Base-by-base conservation (phyloP, 2,113 vertebrate species). In the Cnemophilus loriae region DNA sequence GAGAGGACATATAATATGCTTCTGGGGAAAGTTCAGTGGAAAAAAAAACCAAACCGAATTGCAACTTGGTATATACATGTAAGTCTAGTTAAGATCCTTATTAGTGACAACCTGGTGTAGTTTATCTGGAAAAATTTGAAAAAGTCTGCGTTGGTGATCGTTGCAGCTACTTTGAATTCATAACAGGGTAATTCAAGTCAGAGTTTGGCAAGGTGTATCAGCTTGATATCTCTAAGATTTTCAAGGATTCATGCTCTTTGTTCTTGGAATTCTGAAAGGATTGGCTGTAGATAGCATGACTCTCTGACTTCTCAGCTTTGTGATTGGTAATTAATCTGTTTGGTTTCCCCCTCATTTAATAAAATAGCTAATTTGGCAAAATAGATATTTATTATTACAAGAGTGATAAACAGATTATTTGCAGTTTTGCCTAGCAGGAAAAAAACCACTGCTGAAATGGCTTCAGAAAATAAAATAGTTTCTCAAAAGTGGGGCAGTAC, bases 231-330 rank as follows among this genome's bases (percentile, higher is more conserved):
- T 9, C 46, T 32, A 26, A 70, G 67, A 81, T 23, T 86, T 75
- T 50, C 47, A 77, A 68, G 28, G 55, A 80, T 85, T 79, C 23
- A 26, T 61, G 49, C 13, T 61, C 73, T 75, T 95, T 84, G 42
- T 85, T 97, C 84, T 86, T 92, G 60, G 65, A 78, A 84, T 76
- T 91, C 37, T 42, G 78, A 78, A 89, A 84, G n/a, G 39, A 79
- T 26, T 83, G 57, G 8, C 37, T 85, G 18, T 64, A 73, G 64
- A 76, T 18, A 83, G 24, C 35, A 39, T 42, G 44, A 22, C 33
- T 69, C 27, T 42, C 30, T 81, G 56, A 84, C 28, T 92, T 95
- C 78, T 91, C 8, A 5, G 11, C 21, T 69, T 18, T 42, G 11
- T 89, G 77, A 55, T 1, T 60, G 30, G 41, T 50, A 89, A 37